These are phyloP conservation scores for Acanthaster planci DNA, from an alignment of 35 echinoderm and acorn worm genomes.

Conservation along the genomic window DNA sequence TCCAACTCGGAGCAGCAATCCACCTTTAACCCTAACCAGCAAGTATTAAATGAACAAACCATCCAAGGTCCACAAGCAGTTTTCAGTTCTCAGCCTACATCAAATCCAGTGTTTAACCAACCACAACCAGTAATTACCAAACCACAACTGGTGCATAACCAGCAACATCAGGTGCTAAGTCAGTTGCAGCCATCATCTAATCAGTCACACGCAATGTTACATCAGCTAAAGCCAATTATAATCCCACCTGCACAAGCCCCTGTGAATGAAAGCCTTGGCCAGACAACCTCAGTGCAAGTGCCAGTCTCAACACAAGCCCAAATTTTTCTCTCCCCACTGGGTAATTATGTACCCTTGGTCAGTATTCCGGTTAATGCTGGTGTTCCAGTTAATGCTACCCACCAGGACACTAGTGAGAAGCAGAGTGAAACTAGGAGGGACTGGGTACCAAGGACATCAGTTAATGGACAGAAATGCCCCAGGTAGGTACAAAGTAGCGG, in stretches of 20 bases:
- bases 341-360: neutral
- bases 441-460: neutral
- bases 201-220: neutral
- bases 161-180: neutral
- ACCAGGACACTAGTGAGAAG: neutral
- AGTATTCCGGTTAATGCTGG: slow-evolving; percentile 16
- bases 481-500: neutral
- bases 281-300: neutral
- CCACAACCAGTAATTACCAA: neutral
- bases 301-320: neutral
- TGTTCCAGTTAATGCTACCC: neutral
- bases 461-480: neutral
- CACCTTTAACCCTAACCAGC: neutral
- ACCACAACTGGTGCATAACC: neutral
- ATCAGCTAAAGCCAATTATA: neutral
- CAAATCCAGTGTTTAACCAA: neutral
- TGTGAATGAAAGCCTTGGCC: neutral
- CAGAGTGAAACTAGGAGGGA: neutral
- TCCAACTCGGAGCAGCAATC: neutral
- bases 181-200: neutral
- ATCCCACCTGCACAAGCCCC: neutral
- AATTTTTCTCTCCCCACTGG: neutral
- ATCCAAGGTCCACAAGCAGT: neutral
- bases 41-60: neutral
- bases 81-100: neutral